Evolutionary conservation across 2,797 vertebrate genomes (phyloP).

Genomic region (Melanotaenia maccullochi): DNA sequence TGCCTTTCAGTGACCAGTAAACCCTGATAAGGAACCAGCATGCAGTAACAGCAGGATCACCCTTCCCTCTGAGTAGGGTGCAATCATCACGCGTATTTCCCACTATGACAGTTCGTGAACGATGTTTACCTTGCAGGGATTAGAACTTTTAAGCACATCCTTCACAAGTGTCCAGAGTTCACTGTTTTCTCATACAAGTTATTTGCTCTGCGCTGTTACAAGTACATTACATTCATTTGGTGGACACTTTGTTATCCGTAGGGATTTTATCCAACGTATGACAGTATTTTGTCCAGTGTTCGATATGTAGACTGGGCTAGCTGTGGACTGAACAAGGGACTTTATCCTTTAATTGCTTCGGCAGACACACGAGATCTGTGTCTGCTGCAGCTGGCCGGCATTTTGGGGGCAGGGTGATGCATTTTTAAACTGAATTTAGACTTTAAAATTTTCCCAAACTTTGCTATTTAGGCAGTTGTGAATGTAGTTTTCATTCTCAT

Average conservation of each 20-base stretch:
- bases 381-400: neutral
- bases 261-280: neutral
- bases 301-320: too few relatives aligned
- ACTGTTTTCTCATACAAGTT: neutral
- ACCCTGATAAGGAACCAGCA: neutral
- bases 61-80: neutral
- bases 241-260: neutral
- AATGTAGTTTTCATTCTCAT: neutral
- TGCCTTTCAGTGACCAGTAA: neutral
- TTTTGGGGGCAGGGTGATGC: neutral
- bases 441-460: neutral
- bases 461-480: neutral
- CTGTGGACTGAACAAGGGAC: too few relatives aligned
- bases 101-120: neutral
- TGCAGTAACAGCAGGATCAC: neutral
- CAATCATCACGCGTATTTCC: neutral
- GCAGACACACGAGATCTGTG: neutral
- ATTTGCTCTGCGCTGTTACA: constrained; percentile 1
- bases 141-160: neutral
- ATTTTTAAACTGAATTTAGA: neutral
- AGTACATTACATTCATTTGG: neutral
- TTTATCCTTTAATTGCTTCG: neutral
- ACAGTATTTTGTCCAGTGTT: too few relatives aligned
- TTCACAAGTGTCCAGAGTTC: neutral
- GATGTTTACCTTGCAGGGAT: neutral